Conservation (phyloP, 1,140 invertebrate species). For the Anastrepha obliqua region DNA sequence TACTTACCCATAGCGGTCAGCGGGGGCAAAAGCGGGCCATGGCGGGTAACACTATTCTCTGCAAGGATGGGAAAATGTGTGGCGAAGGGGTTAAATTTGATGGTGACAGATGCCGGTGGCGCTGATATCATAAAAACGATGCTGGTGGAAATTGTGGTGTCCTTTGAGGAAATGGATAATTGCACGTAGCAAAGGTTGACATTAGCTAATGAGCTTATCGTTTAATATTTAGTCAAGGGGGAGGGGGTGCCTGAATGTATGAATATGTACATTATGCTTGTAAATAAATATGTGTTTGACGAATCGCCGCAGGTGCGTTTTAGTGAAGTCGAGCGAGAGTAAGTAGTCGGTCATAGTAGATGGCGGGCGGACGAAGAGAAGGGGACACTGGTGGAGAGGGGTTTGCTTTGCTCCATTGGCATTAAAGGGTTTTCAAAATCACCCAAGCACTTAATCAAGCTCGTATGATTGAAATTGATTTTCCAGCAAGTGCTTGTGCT, state of each 20-base stretch:
- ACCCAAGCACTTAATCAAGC: constrained; percentile 23
- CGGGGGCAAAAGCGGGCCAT: background rate
- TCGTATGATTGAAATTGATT: constrained; percentile 33
- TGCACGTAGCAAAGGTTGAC: constrained; percentile 24
- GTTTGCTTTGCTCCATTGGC: background rate
- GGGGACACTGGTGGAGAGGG: background rate
- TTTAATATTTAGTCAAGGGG: background rate
- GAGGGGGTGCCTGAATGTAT: background rate
- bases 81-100: constrained; percentile 42
- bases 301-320: constrained; percentile 45
- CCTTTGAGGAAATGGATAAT: constrained; percentile 26
- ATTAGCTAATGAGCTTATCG: constrained; percentile 46
- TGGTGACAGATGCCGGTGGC: constrained; percentile 43
- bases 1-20: constrained; percentile 1
- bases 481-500: constrained; percentile 19
- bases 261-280: background rate
- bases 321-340: constrained; percentile 42
- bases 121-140: constrained; percentile 20
- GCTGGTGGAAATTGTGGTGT: background rate
- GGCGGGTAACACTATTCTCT: too few relatives aligned
- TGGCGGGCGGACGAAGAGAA: too few relatives aligned
- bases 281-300: constrained; percentile 9
- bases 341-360: background rate
- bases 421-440: constrained; percentile 45
- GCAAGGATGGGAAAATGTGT: background rate